Base-by-base conservation (phyloP, 2,797 vertebrate species). In the Poecilia picta region DNA sequence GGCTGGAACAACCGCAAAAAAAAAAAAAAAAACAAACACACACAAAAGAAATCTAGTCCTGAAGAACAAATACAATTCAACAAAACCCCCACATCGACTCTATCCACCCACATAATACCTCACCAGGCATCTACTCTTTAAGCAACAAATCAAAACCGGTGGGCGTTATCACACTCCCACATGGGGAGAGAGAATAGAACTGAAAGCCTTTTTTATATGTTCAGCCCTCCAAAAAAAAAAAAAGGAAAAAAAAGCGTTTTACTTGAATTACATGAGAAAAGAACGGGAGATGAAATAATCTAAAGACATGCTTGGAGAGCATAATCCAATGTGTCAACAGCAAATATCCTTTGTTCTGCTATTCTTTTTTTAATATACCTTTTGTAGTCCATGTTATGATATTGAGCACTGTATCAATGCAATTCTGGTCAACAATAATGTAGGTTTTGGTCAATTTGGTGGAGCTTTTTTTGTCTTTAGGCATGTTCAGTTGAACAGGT, bases 141-240 rank as follows among this genome's bases (percentile, higher is more conserved):
- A 92, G 92, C 90, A 93, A 88, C 91, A 91, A 90, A 94, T 93
- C 92, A 93, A 88, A 92, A 91, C 59, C 47, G 4, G 93, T 93
- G 91, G 94, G 93, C 84, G 90, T 92, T 86, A 89, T 93, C 91
- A 82, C 90, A 89, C 90, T 91, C 86, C 62, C 82, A 83, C 81
- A 73, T 59, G 81, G 76, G 74, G 68, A 72, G 64, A 87, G 79
- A 89, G 83, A 93, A 91, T 79, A 89, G 83, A 92, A 84, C 46
- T 45, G 73, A 90, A 79, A 75, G 73, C 80, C 43, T 79, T 88
- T 81, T 77, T 81, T 12, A 13, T 25, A 70, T 45, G 47, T 72
- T 47, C 47, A 86, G 86, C 82, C 83, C 87, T 80, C 59, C 51
- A 82, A 62, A 83, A 82, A 77, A 33, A 70, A 70, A 49, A 82